A percentile compares a stretch with the other conserved stretches of the same genome.
Conservation (phyloP, 2,888 invertebrate genomes). For the Phengaris arion region DNA sequence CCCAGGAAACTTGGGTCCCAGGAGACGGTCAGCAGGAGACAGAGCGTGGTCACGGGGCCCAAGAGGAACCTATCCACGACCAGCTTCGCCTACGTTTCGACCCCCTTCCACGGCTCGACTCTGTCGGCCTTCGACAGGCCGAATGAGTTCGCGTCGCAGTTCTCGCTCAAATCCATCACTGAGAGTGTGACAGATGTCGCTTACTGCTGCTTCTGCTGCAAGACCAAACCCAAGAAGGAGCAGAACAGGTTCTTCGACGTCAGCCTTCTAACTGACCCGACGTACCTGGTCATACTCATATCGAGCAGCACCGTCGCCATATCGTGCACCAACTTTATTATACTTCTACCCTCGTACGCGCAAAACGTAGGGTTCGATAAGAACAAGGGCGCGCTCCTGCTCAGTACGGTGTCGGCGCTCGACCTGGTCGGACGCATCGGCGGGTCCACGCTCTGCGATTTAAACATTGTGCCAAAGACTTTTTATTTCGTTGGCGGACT, state of each 20-base stretch:
- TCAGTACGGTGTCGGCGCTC: slow-evolving; percentile 89
- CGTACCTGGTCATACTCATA: slow-evolving; percentile 88
- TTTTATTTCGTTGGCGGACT: slow-evolving; percentile 91
- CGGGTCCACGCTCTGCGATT: slow-evolving; percentile 89
- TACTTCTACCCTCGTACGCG: slow-evolving; percentile 88
- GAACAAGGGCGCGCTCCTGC: slow-evolving; percentile 83
- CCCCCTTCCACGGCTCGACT: slow-evolving; percentile 91
- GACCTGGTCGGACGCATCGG: slow-evolving; percentile 92
- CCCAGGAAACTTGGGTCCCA: slow-evolving; percentile 67
- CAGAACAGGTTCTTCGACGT: slow-evolving; percentile 86
- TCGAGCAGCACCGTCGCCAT: slow-evolving; percentile 93
- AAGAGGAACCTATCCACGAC: slow-evolving; percentile 87
- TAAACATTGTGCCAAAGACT: slow-evolving; percentile 87
- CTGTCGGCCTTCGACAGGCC: slow-evolving; percentile 86
- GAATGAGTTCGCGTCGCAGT: slow-evolving; percentile 87
- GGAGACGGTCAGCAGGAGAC: slow-evolving; percentile 58
- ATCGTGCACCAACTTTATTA: slow-evolving; percentile 93
- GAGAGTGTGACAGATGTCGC: slow-evolving; percentile 77
- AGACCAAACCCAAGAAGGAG: slow-evolving; percentile 56
- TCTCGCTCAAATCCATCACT: slow-evolving; percentile 84
- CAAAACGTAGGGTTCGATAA: slow-evolving; percentile 85
- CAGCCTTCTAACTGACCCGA: slow-evolving; percentile 84
- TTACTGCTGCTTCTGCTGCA: slow-evolving; percentile 69
- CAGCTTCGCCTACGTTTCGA: slow-evolving; percentile 90
- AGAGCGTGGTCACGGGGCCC: slow-evolving; percentile 63